Percentiles rank a stretch among this genome's conserved stretches.
Conservation (phyloP, 2,797 vertebrate genomes). For the Anguilla obscura region DNA sequence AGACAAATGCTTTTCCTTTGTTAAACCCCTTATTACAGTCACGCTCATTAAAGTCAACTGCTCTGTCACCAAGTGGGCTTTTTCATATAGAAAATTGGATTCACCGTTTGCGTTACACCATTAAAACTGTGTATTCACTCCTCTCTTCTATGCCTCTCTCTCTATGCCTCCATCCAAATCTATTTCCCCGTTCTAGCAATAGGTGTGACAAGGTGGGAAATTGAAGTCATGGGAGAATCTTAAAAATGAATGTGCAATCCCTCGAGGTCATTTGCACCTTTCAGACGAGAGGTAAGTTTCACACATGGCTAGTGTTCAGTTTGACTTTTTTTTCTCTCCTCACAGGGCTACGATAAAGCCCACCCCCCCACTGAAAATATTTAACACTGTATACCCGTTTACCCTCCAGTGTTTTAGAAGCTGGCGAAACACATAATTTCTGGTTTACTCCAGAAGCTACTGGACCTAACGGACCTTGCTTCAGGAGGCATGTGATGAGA, state of each 20-base stretch:
- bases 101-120: constrained; percentile 3
- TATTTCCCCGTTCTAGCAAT: not conserved
- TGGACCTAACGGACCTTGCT: not conserved
- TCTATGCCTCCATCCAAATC: constrained; percentile 19
- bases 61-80: not conserved
- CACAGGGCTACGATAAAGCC: not conserved
- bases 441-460: not conserved
- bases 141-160: too few relatives aligned
- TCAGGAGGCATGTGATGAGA: not conserved
- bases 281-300: not conserved
- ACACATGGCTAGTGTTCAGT: not conserved
- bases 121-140: not conserved
- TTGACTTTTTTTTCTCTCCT: not conserved
- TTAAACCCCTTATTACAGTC: not conserved
- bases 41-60: not conserved
- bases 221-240: constrained; percentile 7
- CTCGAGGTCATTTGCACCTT: not conserved
- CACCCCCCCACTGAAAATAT: not conserved
- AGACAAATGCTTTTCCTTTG: not conserved
- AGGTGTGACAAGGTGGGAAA: not conserved
- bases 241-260: not conserved
- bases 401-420: not conserved
- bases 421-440: not conserved
- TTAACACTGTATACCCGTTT: not conserved
- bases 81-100: constrained; percentile 13